Evolutionary conservation across 2,113 vertebrate genomes (phyloP).

Genomic region (Shinisaurus crocodilurus): DNA sequence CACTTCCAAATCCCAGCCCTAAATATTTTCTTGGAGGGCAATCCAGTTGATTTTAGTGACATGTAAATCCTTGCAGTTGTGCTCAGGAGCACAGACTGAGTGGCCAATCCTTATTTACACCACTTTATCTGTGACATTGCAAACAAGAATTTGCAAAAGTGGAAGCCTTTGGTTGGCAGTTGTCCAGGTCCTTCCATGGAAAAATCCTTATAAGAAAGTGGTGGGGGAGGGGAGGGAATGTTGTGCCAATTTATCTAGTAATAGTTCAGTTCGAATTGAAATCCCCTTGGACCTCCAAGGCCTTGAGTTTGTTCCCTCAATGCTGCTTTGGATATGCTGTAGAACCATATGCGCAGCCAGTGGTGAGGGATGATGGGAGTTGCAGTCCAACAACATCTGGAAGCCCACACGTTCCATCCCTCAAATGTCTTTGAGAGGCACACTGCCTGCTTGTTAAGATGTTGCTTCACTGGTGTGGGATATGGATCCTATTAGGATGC

Average conservation of each 20-base stretch:
- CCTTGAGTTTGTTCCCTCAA: background rate
- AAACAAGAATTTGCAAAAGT: constrained; percentile 3
- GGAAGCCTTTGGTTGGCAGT: background rate
- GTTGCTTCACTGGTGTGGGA: background rate
- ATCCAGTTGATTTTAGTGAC: background rate
- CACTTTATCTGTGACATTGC: background rate
- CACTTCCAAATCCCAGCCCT: background rate
- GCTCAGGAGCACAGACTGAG: background rate
- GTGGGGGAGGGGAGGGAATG: background rate
- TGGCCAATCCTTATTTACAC: background rate
- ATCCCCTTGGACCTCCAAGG: background rate
- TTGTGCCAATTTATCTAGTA: background rate
- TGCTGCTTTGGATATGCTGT: background rate
- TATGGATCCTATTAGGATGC: background rate
- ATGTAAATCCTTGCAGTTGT: background rate
- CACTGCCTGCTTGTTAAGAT: background rate
- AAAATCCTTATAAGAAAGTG: background rate
- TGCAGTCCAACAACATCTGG: too few species aligned
- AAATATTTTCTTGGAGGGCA: background rate
- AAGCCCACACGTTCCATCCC: too few species aligned
- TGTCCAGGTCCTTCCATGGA: background rate
- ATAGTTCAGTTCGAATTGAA: background rate
- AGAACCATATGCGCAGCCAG: background rate
- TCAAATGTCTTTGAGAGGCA: background rate
- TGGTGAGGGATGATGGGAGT: too few species aligned